phyloP scores from a whole-genome alignment of 2,113 vertebrate genomes.

The Martes martes region DNA sequence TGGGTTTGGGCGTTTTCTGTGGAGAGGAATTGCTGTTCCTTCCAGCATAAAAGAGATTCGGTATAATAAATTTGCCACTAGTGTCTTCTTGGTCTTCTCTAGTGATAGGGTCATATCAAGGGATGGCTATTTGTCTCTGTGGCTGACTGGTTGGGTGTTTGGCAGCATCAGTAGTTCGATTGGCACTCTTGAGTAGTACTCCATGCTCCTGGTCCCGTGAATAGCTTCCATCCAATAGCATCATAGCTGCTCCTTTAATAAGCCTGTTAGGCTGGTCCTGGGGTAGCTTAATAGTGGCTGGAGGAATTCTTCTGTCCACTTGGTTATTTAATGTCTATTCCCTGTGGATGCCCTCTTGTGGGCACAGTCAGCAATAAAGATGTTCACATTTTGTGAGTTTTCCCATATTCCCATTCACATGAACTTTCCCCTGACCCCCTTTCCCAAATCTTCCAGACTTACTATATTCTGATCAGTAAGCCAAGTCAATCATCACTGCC shows the following conservation, averaged over 20 bases:
- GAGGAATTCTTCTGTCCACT: not conserved
- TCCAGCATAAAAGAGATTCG: not conserved
- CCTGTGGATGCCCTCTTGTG: not conserved
- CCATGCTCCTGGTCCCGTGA: not conserved
- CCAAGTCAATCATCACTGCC: not conserved
- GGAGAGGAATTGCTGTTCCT: not conserved
- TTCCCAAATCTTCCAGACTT: not conserved
- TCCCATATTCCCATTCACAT: not conserved
- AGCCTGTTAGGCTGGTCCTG: not conserved
- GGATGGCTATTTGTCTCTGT: not conserved
- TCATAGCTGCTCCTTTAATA: not conserved
- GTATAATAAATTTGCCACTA: not conserved
- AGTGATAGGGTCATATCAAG: not conserved
- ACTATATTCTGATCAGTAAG: not conserved
- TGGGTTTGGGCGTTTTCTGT: not conserved
- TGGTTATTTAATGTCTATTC: not conserved
- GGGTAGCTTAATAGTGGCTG: not conserved
- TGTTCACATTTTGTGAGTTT: not conserved
- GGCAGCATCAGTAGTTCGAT: not conserved
- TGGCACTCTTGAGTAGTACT: not conserved
- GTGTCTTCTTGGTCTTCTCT: not conserved
- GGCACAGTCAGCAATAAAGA: not conserved
- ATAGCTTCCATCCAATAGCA: not conserved
- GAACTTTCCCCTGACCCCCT: not conserved
- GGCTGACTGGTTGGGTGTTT: not conserved